Percentiles rank a stretch among this genome's conserved stretches.
phyloP scores from a whole-genome alignment of 2,888 invertebrate species.

The Pristionchus fissidentatus region DNA sequence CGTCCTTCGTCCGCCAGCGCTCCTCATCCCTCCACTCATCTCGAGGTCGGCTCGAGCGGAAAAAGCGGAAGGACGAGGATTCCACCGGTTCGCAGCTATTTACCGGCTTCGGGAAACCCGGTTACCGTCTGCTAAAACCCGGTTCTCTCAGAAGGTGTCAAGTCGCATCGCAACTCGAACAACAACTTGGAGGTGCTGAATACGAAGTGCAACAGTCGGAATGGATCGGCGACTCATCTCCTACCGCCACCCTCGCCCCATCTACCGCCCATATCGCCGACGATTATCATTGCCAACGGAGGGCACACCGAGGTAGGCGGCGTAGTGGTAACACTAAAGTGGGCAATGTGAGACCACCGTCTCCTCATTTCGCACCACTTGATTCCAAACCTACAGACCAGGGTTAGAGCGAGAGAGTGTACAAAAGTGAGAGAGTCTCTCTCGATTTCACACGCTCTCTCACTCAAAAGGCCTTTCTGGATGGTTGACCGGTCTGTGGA shows the following conservation, averaged over 20 bases:
- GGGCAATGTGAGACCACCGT: no score
- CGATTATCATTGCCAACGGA: background rate
- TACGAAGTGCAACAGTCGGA: slow-evolving; percentile 10
- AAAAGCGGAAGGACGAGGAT: slow-evolving; percentile 20
- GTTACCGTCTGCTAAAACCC: background rate
- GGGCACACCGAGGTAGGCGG: background rate
- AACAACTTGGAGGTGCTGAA: background rate
- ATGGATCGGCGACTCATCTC: slow-evolving; percentile 13
- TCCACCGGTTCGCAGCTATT: background rate
- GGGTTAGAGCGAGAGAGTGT: no score
- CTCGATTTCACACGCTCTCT: no score
- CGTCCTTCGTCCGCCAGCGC: slow-evolving; percentile 11
- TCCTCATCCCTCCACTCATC: background rate
- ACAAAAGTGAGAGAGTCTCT: no score
- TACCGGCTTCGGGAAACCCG: background rate
- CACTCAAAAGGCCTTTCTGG: no score
- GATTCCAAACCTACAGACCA: no score
- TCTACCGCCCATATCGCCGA: background rate
- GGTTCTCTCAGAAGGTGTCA: background rate
- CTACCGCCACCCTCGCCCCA: slow-evolving; percentile 5
- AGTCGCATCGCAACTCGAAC: background rate
- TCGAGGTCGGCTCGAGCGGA: background rate
- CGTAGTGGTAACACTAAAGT: background rate
- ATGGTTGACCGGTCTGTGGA: no score
- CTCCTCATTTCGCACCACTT: no score